Conservation (phyloP, 1,140 invertebrate species). For the Carposina sasakii region DNA sequence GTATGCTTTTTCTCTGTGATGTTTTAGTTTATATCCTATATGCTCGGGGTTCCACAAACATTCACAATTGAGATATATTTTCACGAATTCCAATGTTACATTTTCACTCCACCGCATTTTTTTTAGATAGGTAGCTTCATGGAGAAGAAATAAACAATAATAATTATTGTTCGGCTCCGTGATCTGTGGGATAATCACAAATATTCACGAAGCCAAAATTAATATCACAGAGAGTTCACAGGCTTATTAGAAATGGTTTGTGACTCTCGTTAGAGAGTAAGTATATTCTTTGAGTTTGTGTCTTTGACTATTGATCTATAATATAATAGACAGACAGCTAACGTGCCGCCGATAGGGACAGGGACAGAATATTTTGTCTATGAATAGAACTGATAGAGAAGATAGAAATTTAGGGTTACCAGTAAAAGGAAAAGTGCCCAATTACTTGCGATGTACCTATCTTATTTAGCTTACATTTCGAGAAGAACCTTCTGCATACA, state of each 20-base stretch:
- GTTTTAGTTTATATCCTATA: conserved; percentile 55
- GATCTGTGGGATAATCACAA: not conserved
- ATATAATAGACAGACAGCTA: not conserved
- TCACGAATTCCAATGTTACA: conserved; percentile 64
- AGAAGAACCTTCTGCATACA: too few species aligned
- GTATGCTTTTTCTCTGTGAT: conserved; percentile 55
- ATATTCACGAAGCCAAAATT: not conserved
- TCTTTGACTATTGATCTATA: not conserved
- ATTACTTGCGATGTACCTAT: not conserved
- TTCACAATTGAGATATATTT: conserved; percentile 65
- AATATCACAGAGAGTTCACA: not conserved
- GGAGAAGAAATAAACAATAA: not conserved
- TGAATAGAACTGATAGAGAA: not conserved
- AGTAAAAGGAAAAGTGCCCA: not conserved
- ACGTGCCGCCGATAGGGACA: not conserved
- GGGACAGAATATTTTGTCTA: not conserved
- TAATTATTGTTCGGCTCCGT: too few species aligned
- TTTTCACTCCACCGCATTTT: conserved; percentile 63
- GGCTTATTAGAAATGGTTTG: not conserved
- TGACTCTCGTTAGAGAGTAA: not conserved
- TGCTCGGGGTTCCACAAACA: conserved; percentile 68
- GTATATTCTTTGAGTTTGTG: not conserved
- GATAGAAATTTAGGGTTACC: not conserved
- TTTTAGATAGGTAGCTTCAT: not conserved
- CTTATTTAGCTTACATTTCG: too few species aligned